Evolutionary conservation across 2,113 vertebrate species (phyloP).

Genomic region (Carassius carassius): DNA sequence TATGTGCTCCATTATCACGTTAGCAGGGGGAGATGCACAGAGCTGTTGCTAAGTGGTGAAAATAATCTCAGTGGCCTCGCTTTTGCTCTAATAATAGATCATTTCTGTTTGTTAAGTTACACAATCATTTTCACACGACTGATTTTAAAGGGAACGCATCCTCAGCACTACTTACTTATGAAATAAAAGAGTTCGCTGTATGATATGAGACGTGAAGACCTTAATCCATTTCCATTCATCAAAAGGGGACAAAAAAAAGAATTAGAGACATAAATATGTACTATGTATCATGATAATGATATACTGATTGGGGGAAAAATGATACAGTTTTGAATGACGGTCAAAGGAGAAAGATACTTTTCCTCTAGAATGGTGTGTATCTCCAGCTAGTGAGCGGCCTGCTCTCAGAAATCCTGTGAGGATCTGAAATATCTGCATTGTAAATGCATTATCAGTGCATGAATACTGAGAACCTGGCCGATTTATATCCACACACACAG

Average conservation of each 20-base stretch:
- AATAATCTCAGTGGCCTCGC: constrained; percentile 30
- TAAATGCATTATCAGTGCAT: background rate
- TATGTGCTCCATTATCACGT: constrained; percentile 34
- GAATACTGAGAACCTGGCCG: background rate
- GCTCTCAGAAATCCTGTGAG: background rate
- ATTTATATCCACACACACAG: background rate
- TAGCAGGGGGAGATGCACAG: background rate
- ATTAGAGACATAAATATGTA: no score
- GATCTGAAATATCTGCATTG: background rate
- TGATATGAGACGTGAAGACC: background rate
- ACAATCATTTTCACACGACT: background rate
- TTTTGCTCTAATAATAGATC: constrained; percentile 31
- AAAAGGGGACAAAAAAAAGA: no score
- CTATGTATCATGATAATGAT: no score
- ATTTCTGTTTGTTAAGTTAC: constrained; percentile 2
- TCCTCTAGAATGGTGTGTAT: background rate
- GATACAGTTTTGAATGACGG: no score
- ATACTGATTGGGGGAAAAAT: no score
- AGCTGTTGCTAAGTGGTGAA: constrained; percentile 14
- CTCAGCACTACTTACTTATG: background rate
- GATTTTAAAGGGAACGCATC: background rate
- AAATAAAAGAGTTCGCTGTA: background rate
- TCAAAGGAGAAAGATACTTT: background rate
- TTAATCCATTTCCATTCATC: background rate
- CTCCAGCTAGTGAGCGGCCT: no score